Evolutionary conservation across 1,140 invertebrate genomes (phyloP).

Genomic region (Wiebesia pumilae): DNA sequence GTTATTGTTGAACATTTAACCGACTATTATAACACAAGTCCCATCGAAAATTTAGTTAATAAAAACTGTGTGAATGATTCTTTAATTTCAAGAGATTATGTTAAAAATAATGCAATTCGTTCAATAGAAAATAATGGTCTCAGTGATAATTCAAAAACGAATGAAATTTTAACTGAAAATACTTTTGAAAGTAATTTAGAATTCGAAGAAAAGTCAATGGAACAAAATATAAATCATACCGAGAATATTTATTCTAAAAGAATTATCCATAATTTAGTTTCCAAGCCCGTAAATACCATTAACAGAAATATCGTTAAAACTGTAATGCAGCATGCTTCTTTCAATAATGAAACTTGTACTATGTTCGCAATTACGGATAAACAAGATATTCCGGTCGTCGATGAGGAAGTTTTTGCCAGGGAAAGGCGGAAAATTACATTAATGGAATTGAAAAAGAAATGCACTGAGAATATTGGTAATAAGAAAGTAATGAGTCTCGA

Average conservation of each 20-base stretch:
- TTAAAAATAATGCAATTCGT: neutral
- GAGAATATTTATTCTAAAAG: neutral
- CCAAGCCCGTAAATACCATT: neutral
- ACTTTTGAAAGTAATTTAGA: neutral
- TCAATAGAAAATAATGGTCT: neutral
- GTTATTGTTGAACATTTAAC: neutral
- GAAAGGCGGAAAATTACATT: neutral
- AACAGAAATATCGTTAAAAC: neutral
- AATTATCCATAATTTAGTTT: neutral
- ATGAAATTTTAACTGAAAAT: neutral
- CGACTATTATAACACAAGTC: neutral
- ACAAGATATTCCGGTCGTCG: neutral
- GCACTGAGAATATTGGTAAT: slow-evolving; percentile 36
- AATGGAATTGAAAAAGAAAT: slow-evolving; percentile 45
- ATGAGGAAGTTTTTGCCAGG: neutral
- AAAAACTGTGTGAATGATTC: neutral
- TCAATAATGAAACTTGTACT: neutral
- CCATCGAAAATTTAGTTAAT: neutral
- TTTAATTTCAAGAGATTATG: neutral
- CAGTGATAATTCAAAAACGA: neutral
- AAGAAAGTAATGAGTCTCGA: neutral
- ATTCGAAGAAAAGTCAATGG: neutral
- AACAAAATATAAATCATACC: neutral
- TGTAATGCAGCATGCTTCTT: neutral
- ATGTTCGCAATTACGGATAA: neutral